phyloP scores from a whole-genome alignment of 2,888 invertebrate genomes.

The Uloborus plumipes region DNA sequence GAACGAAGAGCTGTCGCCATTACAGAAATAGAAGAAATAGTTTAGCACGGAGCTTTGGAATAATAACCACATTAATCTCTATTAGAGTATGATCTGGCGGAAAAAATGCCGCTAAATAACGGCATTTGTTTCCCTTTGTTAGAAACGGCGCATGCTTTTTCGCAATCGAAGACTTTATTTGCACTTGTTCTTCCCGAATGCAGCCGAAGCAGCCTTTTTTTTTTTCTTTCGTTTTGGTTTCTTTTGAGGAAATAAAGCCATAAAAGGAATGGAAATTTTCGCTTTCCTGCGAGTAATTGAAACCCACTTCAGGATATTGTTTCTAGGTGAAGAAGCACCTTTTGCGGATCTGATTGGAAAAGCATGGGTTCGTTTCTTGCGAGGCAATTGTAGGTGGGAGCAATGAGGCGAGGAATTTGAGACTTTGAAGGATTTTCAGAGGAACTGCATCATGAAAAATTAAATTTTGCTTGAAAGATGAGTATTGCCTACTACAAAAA shows the following conservation, averaged over 20 bases:
- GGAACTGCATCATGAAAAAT: no score
- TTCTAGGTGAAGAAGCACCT: conserved; percentile 49
- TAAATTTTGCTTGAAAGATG: no score
- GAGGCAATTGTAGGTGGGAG: not conserved
- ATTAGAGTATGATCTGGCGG: conserved; percentile 60
- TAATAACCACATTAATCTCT: conserved; percentile 62
- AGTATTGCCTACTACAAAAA: no score
- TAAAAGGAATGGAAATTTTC: conserved; percentile 46
- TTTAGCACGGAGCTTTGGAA: conserved; percentile 35
- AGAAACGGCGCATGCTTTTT: conserved; percentile 4
- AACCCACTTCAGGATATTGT: conserved; percentile 62
- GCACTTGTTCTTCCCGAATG: conserved; percentile 45
- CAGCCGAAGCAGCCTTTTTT: conserved; percentile 19
- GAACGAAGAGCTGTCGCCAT: conserved; percentile 56
- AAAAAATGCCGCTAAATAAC: conserved; percentile 51
- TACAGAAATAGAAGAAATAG: conserved; percentile 51
- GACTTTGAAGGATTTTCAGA: no score
- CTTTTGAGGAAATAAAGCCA: conserved; percentile 3
- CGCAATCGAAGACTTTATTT: conserved; percentile 48
- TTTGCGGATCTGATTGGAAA: conserved; percentile 38
- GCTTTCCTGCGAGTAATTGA: conserved; percentile 54
- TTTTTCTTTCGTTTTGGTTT: conserved; percentile 6
- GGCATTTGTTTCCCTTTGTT: conserved; percentile 54
- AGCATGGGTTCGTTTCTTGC: not conserved
- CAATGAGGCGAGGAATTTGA: no score